Evolutionary conservation across 1,140 invertebrate species (phyloP), one percentile per base, ranked within the genome.

Genomic region (Venturia canescens): DNA sequence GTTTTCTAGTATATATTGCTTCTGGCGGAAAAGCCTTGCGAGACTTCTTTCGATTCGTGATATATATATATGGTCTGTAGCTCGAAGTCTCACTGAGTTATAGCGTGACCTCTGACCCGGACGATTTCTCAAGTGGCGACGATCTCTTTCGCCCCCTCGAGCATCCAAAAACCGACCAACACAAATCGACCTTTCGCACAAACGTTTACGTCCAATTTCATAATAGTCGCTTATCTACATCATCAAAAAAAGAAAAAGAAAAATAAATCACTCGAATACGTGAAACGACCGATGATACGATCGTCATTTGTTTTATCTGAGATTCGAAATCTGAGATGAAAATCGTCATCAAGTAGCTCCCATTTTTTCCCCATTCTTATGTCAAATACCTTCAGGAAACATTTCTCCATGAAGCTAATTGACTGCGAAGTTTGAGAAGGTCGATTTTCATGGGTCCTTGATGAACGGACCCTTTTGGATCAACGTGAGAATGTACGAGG

Each of bases 61-160:
- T 63, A 63, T 63, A 26, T 63, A 63, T 23, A 63, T 63, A 26
- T 63, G 3, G 60, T 63, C 23, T 63, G 23, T 21, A 44, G 3
- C 78, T 79, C 60, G 9, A n/a, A 29, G 78, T 66, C 29, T 66
- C 50, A 34, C 57, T 78, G 80, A 83, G 77, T 83, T 82, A 83
- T 81, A 70, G 44, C 63, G 48, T 38, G 34, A 63, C 53, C 48
- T 70, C 80, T 83, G 80, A 83, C 82, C 82, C 80, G 27, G 34
- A 66, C 76, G 76, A 81, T 83, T 81, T 79, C 67, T 83, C 77
- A 79, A 81, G 67, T 70, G 70, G 67, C 76, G 76, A 79, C 80
- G 77, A 81, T 83, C 75, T 83, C 79, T 77, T 23, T 79, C 27
- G 4, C 13, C 38, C 31, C 50, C 34, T 34, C 75, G 26, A 16